Evolutionary conservation across 1,140 invertebrate genomes (phyloP), one percentile per base, ranked within the genome.

Genomic region (Oryctes rhinoceros): DNA sequence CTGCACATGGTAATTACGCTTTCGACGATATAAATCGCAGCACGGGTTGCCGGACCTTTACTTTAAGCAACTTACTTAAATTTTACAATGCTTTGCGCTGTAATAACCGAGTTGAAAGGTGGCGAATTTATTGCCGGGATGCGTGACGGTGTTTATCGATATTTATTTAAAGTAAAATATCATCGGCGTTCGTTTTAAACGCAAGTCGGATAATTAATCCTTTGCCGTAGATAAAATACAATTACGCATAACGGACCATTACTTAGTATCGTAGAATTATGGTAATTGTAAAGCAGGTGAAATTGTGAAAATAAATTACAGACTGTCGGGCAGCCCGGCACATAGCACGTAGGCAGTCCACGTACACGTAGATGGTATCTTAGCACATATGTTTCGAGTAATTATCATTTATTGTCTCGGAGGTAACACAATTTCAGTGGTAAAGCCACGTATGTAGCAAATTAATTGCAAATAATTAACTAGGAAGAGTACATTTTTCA

Each of bases 401-500:
- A 76, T 76, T 76, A 76, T 76, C 75, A 76, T 76, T 76, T 76
- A 76, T 76, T 76, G 75, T 76, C 75, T 76, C 44, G 18, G 20
- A 76, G 75, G 75, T 76, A 76, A 76, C 75, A 76, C 75, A 76
- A 76, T 47, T 76, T 76, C 39, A 47, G 75, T 76, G 35, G 39
- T n/a, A 76, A 47, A 76, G 35, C 75, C 47, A 47, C 75, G 6
- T 76, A 76, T 76, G 75, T 49, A 15, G 75, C 18, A 76, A 76
- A 76, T 76, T 76, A 76, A 76, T 76, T 76, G 75, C 75, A 76
- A 76, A 76, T 76, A 76, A 76, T 76, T 76, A 76, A 9, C 75
- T 47, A 48, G 75, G 48, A 76, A 76, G 47, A 76, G 75, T 49
- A 76, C 75, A 76, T 76, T 76, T 76, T 76, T 76, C 75, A 76